Conservation (phyloP, 2,113 vertebrate genomes). For the Actenoides lindsayi region DNA sequence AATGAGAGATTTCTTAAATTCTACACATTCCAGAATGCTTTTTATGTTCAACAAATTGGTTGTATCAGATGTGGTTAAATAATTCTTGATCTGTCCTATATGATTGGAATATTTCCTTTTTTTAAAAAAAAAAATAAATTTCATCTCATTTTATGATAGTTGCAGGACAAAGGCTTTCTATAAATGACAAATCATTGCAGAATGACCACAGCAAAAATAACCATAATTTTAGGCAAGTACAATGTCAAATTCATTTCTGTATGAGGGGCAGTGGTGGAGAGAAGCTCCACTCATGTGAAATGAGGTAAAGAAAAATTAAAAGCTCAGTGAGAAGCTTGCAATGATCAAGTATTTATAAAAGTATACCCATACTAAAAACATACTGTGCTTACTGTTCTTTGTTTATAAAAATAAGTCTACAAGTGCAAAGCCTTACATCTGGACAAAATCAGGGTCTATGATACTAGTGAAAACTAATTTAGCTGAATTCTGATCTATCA, state of each 20-base stretch:
- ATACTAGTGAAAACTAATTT: not conserved
- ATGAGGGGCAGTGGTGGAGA: not conserved
- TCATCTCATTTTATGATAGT: not conserved
- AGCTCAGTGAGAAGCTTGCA: not conserved
- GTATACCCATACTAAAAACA: not conserved
- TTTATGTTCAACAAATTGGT: not conserved
- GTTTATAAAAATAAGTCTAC: not conserved
- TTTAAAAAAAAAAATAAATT: no score
- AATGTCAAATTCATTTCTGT: not conserved
- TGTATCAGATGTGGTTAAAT: not conserved
- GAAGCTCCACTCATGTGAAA: not conserved
- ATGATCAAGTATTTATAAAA: not conserved
- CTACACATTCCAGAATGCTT: not conserved
- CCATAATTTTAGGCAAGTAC: not conserved
- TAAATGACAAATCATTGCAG: not conserved
- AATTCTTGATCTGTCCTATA: not conserved
- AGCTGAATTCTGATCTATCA: not conserved
- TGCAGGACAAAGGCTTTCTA: not conserved
- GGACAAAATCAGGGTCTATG: not conserved
- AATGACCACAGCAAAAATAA: not conserved
- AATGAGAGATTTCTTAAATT: not conserved
- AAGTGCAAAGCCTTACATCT: not conserved
- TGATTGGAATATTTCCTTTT: not conserved
- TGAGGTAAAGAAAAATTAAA: not conserved
- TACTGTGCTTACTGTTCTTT: not conserved